Percentiles rank a stretch among this genome's conserved stretches.
Evolutionary conservation across 30 jellyfish, hydroid and myxozoan species (phyloP).

Genomic region (Chironex yamaguchii): DNA sequence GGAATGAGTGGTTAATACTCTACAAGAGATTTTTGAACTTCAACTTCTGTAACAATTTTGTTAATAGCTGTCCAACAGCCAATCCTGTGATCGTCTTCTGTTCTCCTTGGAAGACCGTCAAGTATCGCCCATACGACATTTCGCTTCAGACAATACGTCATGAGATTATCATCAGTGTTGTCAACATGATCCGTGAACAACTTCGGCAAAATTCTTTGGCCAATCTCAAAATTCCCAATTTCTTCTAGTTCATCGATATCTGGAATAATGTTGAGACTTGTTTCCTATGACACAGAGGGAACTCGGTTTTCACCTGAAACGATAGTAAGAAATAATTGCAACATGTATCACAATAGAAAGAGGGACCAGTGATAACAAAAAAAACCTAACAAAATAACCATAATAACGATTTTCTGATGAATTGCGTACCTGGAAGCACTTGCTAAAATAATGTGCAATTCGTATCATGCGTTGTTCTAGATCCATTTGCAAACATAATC

Average conservation of each 20-base stretch:
- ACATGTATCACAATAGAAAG: too few relatives aligned
- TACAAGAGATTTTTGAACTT: slow-evolving; percentile 25
- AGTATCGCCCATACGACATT: slow-evolving; percentile 50
- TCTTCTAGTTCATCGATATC: slow-evolving; percentile 19
- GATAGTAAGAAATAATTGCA: too few relatives aligned
- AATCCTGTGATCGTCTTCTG: slow-evolving; percentile 9
- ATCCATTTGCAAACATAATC: slow-evolving; percentile 14
- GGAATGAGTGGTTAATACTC: slow-evolving; percentile 62
- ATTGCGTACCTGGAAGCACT: slow-evolving; percentile 49
- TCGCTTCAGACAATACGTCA: slow-evolving; percentile 13
- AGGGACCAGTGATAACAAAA: too few relatives aligned
- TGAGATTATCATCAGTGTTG: not conserved
- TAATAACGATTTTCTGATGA: too few relatives aligned
- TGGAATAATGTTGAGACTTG: not conserved
- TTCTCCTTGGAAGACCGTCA: slow-evolving; percentile 38
- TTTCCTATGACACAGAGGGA: not conserved
- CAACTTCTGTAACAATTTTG: slow-evolving; percentile 12
- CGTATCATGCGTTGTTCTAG: slow-evolving; percentile 65
- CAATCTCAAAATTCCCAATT: slow-evolving; percentile 6
- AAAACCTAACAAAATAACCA: too few relatives aligned
- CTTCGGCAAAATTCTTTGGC: slow-evolving; percentile 21
- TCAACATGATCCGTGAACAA: slow-evolving; percentile 7
- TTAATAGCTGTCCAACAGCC: slow-evolving; percentile 47
- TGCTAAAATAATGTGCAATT: slow-evolving; percentile 56
- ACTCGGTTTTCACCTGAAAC: slow-evolving; percentile 8